A percentile compares a stretch with the other conserved stretches of the same genome.
phyloP scores from a whole-genome alignment of 2,113 vertebrate species.

The Callopanchax toddi region DNA sequence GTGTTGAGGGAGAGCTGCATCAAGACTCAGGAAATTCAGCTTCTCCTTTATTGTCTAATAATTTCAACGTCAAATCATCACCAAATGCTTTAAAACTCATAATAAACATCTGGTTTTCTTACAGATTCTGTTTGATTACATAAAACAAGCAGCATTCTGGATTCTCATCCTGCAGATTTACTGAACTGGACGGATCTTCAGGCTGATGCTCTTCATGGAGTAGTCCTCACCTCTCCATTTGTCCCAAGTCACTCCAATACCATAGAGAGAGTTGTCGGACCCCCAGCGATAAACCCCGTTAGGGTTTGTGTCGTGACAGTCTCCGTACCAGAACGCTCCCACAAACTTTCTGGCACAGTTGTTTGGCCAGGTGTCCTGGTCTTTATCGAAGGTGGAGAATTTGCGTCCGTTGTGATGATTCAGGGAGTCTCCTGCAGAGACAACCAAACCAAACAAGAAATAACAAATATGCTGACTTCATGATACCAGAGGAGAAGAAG shows the following conservation, averaged over 20 bases:
- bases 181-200: constrained; percentile 42
- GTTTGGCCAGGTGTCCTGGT: rapidly evolving
- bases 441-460: background rate
- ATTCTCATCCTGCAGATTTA: constrained; percentile 9
- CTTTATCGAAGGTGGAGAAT: constrained; percentile 18
- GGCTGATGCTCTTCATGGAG: constrained; percentile 44
- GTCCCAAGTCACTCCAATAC: rapidly evolving
- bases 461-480: too few relatives aligned
- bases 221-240: background rate
- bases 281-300: constrained; percentile 51
- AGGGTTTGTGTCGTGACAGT: rapidly evolving
- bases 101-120: too few relatives aligned
- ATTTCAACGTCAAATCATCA: too few relatives aligned
- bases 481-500: too few relatives aligned
- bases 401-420: rapidly evolving
- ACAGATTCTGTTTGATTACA: too few relatives aligned
- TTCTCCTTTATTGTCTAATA: too few relatives aligned
- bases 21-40: too few relatives aligned
- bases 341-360: background rate
- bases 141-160: background rate
- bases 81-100: too few relatives aligned
- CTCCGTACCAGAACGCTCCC: constrained; percentile 22
- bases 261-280: rapidly evolving
- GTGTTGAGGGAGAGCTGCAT: too few relatives aligned
- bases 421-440: constrained; percentile 26